These are phyloP conservation scores for Danionella dracula DNA, from an alignment of 2,797 vertebrate species.

Conservation along the genomic window DNA sequence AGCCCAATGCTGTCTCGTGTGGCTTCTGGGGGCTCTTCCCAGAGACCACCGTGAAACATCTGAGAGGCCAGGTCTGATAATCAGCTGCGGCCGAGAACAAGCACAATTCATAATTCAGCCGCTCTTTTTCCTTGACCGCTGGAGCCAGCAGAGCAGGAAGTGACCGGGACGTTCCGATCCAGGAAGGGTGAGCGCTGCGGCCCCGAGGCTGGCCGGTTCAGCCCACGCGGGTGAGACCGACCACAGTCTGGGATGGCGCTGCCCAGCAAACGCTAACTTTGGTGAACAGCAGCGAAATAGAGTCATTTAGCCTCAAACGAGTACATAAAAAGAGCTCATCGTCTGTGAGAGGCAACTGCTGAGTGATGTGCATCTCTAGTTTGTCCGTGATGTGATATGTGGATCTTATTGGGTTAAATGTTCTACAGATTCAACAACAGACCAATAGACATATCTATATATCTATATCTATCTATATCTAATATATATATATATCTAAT, in stretches of 20 bases:
- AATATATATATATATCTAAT: too few species aligned
- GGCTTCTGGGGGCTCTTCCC: slow-evolving; percentile 77
- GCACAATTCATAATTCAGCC: slow-evolving; percentile 89
- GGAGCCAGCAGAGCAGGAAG: slow-evolving; percentile 88
- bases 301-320: slow-evolving; percentile 21
- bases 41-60: slow-evolving; percentile 93
- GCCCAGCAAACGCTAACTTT: slow-evolving; percentile 6
- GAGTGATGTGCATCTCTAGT: too few species aligned
- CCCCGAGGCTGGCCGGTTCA: slow-evolving; percentile 71
- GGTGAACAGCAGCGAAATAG: slow-evolving; percentile 27
- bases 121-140: slow-evolving; percentile 63
- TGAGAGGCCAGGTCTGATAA: slow-evolving; percentile 80
- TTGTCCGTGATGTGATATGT: too few species aligned
- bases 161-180: slow-evolving; percentile 94
- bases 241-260: slow-evolving; percentile 55
- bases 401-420: too few species aligned
- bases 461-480: too few species aligned
- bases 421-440: too few species aligned
- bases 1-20: slow-evolving; percentile 76
- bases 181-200: slow-evolving; percentile 79
- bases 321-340: slow-evolving; percentile 2
- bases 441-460: too few species aligned
- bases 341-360: slow-evolving; percentile 18
- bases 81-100: slow-evolving; percentile 75
- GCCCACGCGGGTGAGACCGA: slow-evolving; percentile 66